Conservation (phyloP, 1,140 invertebrate species). For the Hypothenemus hampei region DNA sequence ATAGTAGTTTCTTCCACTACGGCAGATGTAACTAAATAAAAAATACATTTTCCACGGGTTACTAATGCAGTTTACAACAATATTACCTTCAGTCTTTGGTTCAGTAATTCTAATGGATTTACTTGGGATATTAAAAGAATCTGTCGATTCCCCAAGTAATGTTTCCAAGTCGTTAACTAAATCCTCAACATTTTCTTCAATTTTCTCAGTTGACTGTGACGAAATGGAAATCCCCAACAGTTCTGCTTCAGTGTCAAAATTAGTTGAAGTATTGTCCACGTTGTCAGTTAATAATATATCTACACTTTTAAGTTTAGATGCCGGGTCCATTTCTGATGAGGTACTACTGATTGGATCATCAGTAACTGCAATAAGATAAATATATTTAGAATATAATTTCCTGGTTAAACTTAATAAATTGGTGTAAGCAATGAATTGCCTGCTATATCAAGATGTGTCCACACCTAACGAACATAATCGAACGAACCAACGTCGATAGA, state of each 20-base stretch:
- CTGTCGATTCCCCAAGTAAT: slow-evolving; percentile 37
- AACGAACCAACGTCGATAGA: too few species aligned
- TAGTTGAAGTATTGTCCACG: slow-evolving; percentile 3
- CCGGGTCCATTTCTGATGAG: slow-evolving; percentile 31
- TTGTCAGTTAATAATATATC: background rate
- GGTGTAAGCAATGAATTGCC: too few species aligned
- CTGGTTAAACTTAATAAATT: too few species aligned
- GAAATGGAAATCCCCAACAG: slow-evolving; percentile 39
- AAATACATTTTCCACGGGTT: background rate
- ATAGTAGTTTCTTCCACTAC: background rate
- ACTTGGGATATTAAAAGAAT: slow-evolving; percentile 22
- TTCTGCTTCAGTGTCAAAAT: slow-evolving; percentile 35
- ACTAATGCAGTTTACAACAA: background rate
- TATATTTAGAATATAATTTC: too few species aligned
- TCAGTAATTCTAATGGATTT: background rate
- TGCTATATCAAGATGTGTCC: too few species aligned
- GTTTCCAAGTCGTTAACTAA: slow-evolving; percentile 44
- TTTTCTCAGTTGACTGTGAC: slow-evolving; percentile 34
- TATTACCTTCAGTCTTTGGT: slow-evolving; percentile 1
- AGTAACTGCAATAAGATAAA: too few species aligned
- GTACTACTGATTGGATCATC: slow-evolving; percentile 42
- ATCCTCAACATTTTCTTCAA: slow-evolving; percentile 44
- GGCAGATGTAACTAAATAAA: slow-evolving; percentile 6
- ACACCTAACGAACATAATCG: too few species aligned
- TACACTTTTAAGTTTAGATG: slow-evolving; percentile 8